Evolutionary conservation across 1,140 invertebrate genomes (phyloP).

Genomic region (Lepidurus couesii): DNA sequence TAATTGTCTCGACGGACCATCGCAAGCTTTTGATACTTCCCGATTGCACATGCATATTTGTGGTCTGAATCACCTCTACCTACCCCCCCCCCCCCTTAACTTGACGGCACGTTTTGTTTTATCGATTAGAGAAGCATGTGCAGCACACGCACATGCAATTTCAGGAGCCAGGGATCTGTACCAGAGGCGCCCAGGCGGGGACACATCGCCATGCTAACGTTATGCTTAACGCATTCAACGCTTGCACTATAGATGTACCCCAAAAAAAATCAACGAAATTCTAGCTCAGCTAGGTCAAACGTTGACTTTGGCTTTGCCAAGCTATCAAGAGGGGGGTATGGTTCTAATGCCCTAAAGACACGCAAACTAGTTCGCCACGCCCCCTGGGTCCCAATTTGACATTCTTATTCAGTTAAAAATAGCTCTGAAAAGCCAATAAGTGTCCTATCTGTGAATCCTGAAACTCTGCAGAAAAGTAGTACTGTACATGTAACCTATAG

Average conservation of each 20-base stretch:
- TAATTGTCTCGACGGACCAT: neutral
- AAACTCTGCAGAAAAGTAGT: too few relatives aligned
- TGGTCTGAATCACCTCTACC: conserved; percentile 13
- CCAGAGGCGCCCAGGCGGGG: neutral
- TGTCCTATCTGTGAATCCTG: too few relatives aligned
- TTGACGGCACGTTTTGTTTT: conserved; percentile 7
- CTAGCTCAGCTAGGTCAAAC: neutral
- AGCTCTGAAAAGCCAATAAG: too few relatives aligned
- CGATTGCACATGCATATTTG: neutral
- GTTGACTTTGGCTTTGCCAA: neutral
- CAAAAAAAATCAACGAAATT: neutral
- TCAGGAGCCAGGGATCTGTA: neutral
- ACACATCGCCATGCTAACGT: neutral
- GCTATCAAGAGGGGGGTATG: neutral
- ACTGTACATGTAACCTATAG: neutral
- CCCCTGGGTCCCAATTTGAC: neutral
- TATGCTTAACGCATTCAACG: neutral
- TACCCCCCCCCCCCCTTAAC: neutral
- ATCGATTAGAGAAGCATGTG: conserved; percentile 12
- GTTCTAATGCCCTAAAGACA: neutral
- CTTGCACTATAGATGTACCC: neutral
- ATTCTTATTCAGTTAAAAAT: too few relatives aligned
- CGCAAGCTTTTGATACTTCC: too few relatives aligned
- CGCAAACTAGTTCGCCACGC: neutral
- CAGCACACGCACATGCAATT: neutral